Evolutionary conservation across 2,888 invertebrate species (phyloP).

Genomic region (Dione juno): DNA sequence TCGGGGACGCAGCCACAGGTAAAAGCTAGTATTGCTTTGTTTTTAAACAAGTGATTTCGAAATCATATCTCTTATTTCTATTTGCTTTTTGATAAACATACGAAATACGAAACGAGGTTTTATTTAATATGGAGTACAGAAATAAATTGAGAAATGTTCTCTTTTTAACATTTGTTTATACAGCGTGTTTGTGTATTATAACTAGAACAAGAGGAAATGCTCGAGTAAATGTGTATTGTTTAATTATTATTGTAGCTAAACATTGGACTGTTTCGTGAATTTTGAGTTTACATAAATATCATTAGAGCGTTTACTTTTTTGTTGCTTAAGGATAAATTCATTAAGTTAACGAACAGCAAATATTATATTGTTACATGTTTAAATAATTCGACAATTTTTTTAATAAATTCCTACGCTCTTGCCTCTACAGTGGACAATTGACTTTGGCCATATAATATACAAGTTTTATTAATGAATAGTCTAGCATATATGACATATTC

Average conservation of each 20-base stretch:
- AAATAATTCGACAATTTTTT: no score
- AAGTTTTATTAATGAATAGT: not conserved
- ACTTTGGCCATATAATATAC: not conserved
- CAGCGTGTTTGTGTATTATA: not conserved
- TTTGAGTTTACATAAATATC: no score
- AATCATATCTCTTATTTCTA: not conserved
- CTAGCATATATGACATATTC: not conserved
- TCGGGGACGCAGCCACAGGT: no score
- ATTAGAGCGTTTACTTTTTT: no score
- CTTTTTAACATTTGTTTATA: not conserved
- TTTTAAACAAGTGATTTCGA: not conserved
- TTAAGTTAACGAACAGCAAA: no score
- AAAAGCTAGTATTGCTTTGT: not conserved
- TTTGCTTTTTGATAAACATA: constrained; percentile 1
- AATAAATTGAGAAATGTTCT: not conserved
- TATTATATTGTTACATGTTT: no score
- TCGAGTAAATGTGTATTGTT: not conserved
- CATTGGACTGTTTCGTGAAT: no score
- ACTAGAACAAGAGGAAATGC: not conserved
- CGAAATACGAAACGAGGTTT: not conserved
- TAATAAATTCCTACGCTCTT: not conserved
- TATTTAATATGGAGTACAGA: not conserved
- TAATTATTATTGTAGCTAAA: not conserved
- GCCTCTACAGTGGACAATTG: not conserved
- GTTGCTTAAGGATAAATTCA: no score